Base-by-base conservation (phyloP, 1,140 invertebrate species). In the Sycophaga agraensis region DNA sequence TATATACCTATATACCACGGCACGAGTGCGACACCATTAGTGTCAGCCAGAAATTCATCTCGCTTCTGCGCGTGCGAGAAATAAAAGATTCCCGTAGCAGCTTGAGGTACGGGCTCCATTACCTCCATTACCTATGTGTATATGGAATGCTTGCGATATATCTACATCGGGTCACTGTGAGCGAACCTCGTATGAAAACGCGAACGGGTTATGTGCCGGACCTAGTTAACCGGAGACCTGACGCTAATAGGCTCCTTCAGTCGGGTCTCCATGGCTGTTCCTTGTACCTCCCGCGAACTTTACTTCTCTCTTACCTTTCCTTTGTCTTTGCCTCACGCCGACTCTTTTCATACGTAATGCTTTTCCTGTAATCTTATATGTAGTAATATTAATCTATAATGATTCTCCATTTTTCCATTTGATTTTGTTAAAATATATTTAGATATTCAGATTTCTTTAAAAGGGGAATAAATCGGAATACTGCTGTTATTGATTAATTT, bases 241-340 rank as follows among this genome's bases (percentile, higher is more conserved):
- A 35, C 57, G 34, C 22, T 59, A 59, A 59, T 59, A 50, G 57
- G 46, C 57, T 50, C 7, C 17, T n/a, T n/a, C n/a, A 0, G 43
- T 17, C 40, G 16, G 16, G 45, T 1, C 3, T 39, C 6, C 37
- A 14, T 14, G 37, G n/a, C 37, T 14, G 8, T 39, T 8, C 37
- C 37, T 37, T 50, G 22, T 43, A 19, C 26, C 28, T 28, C 26
- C 9, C 31, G 28, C 28, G 8, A 35, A 2, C 46, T 6, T 34
- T 16, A 3, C 14, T 17, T 31, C 6, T 5, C n/a, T 28, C 16
- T 4, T 11, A 11, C 1, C 12, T 49, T 28, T 12, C 17, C 12
- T 4, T 28, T 28, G 14, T 1, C 45, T n/a, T 12, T 28, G 22
- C 3, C n/a, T n/a, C 14, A 7, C 26, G 4, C 9, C 26, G 9